Evolutionary conservation across 64 coral and sea anemone species (phyloP), one percentile per base, ranked within the genome.

Genomic region (Montipora cactus): DNA sequence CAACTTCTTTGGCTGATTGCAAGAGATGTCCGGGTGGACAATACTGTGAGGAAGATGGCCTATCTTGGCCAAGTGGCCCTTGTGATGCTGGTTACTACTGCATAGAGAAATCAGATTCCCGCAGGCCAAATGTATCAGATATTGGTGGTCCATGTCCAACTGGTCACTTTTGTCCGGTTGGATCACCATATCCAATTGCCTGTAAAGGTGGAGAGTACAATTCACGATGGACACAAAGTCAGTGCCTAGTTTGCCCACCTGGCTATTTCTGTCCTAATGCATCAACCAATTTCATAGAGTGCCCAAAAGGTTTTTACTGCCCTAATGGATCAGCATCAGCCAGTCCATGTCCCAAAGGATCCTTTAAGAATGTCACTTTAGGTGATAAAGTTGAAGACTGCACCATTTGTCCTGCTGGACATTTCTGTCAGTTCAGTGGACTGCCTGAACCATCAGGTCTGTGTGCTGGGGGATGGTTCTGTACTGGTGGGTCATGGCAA

Each of bases 241-340:
- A 91, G 8, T 99, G 98, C 44, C 74, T 61, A 57, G 74, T 89
- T 49, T 99, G 98, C 44, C 95, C 94, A 16, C 89, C 88, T 73
- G 98, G 98, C 19, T 88, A 94, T 81, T 99, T 99, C 86, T 99
- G 98, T 71, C 98, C 95, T 5, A 99, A 99, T 95, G 98, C 98
- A 11, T 96, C 98, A 7, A 93, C 84, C 8, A 89, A 83, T 7
- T 92, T 94, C 70, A 91, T 87, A 48, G 93, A 90, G 53, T 99
- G 98, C 52, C 94, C 92, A 47, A 52, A 86, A 70, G 98, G 98
- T 46, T 83, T 75, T 44, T 99, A 92, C 74, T 99, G 98, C 48
- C 98, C 98, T 1, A 99, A 99, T 52, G 86, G 92, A 19, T 96
- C 95, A 21, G 81, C 64, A 47, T 81, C 87, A 87, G 81, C 98